Evolutionary conservation across 1,140 invertebrate species (phyloP).

Genomic region (Frieseomelitta varia): DNA sequence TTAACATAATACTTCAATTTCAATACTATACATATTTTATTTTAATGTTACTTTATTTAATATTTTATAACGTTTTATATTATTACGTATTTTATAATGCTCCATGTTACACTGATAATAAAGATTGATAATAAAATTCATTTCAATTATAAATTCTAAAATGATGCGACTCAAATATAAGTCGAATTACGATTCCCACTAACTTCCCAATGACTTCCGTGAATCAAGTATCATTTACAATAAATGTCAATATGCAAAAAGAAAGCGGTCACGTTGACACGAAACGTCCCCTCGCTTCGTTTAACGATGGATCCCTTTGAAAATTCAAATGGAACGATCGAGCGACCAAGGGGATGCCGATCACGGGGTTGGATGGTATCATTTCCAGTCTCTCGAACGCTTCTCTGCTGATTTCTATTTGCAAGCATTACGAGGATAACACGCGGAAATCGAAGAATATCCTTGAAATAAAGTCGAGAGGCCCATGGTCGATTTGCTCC

Average conservation of each 20-base stretch:
- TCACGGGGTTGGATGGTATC: neutral
- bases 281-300: neutral
- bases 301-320: neutral
- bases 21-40: too few relatives aligned
- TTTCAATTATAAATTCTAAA: too few relatives aligned
- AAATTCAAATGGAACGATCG: neutral
- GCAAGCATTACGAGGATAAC: conserved; percentile 45
- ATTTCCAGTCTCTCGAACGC: neutral
- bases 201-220: too few relatives aligned
- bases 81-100: too few relatives aligned
- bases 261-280: neutral
- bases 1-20: too few relatives aligned
- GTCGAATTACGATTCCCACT: too few relatives aligned
- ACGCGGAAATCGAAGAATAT: conserved; percentile 49
- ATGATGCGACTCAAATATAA: too few relatives aligned
- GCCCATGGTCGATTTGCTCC: conserved; percentile 37
- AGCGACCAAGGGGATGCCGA: neutral
- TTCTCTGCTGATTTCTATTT: conserved; percentile 54
- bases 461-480: conserved; percentile 55
- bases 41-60: too few relatives aligned
- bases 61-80: too few relatives aligned
- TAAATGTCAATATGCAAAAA: neutral
- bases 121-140: too few relatives aligned
- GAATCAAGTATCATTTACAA: neutral
- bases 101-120: too few relatives aligned